Conservation (phyloP, 2,888 invertebrate genomes). For the Formica aserva region DNA sequence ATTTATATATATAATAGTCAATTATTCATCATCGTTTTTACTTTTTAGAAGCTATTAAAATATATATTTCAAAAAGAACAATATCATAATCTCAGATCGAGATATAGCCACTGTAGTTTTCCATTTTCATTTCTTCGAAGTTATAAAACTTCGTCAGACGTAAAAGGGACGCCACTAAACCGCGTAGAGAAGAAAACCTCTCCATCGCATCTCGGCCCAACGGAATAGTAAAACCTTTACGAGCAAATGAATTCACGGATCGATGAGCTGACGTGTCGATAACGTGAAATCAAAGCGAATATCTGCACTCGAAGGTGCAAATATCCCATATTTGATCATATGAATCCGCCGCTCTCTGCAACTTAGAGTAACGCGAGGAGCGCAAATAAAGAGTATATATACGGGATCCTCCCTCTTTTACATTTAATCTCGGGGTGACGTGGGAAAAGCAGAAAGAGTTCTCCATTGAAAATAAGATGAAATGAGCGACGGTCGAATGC, state of each 20-base stretch:
- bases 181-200: slow-evolving; percentile 15
- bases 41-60: neutral
- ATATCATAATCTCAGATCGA: neutral
- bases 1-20: neutral
- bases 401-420: slow-evolving; percentile 67
- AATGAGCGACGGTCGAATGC: slow-evolving; percentile 52
- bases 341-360: slow-evolving; percentile 61
- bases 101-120: neutral
- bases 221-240: slow-evolving; percentile 57
- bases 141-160: neutral
- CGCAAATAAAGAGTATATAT: slow-evolving; percentile 59
- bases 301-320: slow-evolving; percentile 65
- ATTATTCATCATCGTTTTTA: neutral
- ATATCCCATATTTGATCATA: slow-evolving; percentile 73
- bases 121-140: slow-evolving; percentile 8
- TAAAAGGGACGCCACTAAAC: slow-evolving; percentile 29
- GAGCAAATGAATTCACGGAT: slow-evolving; percentile 68
- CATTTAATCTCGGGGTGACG: slow-evolving; percentile 77
- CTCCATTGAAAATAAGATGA: slow-evolving; percentile 47
- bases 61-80: neutral
- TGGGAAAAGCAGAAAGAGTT: slow-evolving; percentile 56
- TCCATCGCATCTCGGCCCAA: slow-evolving; percentile 33
- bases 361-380: slow-evolving; percentile 29
- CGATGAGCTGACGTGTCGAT: slow-evolving; percentile 64
- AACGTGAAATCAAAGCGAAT: slow-evolving; percentile 77